A percentile compares a stretch with the other conserved stretches of the same genome.
These are phyloP conservation scores for Drosophila demipolita DNA, from an alignment of 2,888 invertebrate genomes.

Conservation along the genomic window DNA sequence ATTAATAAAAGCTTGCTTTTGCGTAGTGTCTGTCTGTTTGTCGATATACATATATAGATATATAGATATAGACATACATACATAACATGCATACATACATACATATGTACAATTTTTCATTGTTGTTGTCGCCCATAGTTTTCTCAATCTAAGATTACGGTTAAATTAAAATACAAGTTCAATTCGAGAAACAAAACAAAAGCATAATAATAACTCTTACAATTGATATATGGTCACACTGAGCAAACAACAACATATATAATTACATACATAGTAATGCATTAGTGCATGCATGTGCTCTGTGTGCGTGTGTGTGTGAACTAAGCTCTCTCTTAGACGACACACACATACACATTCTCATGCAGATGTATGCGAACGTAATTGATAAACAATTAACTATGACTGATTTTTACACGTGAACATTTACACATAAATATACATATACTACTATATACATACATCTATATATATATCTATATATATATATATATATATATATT, in stretches of 20 bases:
- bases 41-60: constrained; percentile 13
- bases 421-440: constrained; percentile 68
- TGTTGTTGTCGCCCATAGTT: constrained; percentile 54
- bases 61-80: constrained; percentile 12
- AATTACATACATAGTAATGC: constrained; percentile 31
- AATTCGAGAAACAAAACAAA: constrained; percentile 24
- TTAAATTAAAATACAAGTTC: constrained; percentile 39
- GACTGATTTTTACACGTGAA: constrained; percentile 81
- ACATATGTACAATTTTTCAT: constrained; percentile 33
- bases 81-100: constrained; percentile 11
- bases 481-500: constrained; percentile 38
- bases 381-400: constrained; percentile 76
- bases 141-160: constrained; percentile 34
- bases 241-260: constrained; percentile 30
- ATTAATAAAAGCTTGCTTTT: constrained; percentile 48
- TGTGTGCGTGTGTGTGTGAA: background rate
- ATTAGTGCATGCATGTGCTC: constrained; percentile 3
- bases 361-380: constrained; percentile 29
- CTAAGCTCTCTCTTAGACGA: background rate
- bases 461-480: constrained; percentile 29
- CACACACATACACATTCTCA: constrained; percentile 14
- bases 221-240: constrained; percentile 30
- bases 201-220: constrained; percentile 23
- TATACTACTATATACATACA: constrained; percentile 39
- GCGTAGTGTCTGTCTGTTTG: constrained; percentile 46